These are phyloP conservation scores for Agrotis puta DNA, from an alignment of 2,888 invertebrate species.

Conservation along the genomic window DNA sequence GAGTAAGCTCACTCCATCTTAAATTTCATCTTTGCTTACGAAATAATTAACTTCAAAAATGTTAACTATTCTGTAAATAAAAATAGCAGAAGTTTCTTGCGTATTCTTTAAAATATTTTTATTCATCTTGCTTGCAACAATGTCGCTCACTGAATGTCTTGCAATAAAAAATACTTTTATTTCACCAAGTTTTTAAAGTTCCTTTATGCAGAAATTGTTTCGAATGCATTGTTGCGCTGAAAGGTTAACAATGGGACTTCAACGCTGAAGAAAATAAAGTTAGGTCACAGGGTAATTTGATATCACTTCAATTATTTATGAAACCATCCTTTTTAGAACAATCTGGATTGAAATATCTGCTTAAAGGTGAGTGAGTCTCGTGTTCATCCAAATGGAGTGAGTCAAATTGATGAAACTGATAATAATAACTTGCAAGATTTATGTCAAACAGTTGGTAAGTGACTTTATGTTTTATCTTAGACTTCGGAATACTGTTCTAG, in stretches of 20 bases:
- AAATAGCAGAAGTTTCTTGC: background rate
- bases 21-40: too few species aligned
- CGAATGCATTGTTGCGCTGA: background rate
- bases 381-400: conserved; percentile 45
- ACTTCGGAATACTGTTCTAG: background rate
- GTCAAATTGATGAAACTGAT: conserved; percentile 47
- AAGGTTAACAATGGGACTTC: background rate
- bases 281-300: background rate
- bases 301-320: conserved; percentile 7
- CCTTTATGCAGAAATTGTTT: background rate
- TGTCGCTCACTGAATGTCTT: background rate
- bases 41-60: background rate
- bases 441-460: conserved; percentile 7
- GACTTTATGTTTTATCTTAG: background rate
- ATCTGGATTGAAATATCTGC: conserved; percentile 12
- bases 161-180: background rate
- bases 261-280: background rate
- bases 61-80: background rate
- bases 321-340: conserved; percentile 8
- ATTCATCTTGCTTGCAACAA: background rate
- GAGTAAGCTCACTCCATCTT: too few species aligned
- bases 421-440: conserved; percentile 32
- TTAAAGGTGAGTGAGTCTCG: conserved; percentile 14
- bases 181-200: background rate
- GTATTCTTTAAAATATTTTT: background rate